Evolutionary conservation across 2,113 vertebrate genomes (phyloP).

Genomic region (Lepisosteus oculatus): DNA sequence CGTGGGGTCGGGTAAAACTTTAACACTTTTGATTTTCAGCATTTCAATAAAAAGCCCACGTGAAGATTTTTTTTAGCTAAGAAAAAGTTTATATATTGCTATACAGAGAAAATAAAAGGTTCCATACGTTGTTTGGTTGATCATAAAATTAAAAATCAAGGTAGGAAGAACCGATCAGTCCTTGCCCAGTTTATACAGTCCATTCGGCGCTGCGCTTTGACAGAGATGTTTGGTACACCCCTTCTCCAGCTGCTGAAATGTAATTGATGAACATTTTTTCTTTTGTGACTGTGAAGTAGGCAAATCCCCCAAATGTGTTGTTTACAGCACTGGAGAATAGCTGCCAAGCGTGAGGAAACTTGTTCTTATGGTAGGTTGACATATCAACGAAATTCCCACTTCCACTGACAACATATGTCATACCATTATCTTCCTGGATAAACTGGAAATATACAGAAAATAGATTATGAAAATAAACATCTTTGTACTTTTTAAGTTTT

Average conservation of each 20-base stretch:
- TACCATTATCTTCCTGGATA: conserved; percentile 53
- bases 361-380: conserved; percentile 28
- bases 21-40: too few species aligned
- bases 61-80: too few species aligned
- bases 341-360: conserved; percentile 51
- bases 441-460: conserved; percentile 40
- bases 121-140: neutral
- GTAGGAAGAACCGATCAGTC: too few species aligned
- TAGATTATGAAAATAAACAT: too few species aligned
- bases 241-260: conserved; percentile 52
- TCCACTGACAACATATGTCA: conserved; percentile 55
- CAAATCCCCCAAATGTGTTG: conserved; percentile 47
- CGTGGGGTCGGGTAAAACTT: too few species aligned
- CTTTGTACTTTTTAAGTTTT: too few species aligned
- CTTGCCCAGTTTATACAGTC: too few species aligned
- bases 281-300: conserved; percentile 44
- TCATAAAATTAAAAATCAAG: neutral
- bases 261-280: conserved; percentile 46
- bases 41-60: too few species aligned
- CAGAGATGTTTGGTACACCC: conserved; percentile 47
- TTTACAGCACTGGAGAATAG: conserved; percentile 58
- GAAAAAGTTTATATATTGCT: too few species aligned
- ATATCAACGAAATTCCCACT: conserved; percentile 43
- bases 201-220: conserved; percentile 28
- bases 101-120: too few species aligned